Conservation (phyloP, 1,140 invertebrate genomes). For the Drosophila nasuta region DNA sequence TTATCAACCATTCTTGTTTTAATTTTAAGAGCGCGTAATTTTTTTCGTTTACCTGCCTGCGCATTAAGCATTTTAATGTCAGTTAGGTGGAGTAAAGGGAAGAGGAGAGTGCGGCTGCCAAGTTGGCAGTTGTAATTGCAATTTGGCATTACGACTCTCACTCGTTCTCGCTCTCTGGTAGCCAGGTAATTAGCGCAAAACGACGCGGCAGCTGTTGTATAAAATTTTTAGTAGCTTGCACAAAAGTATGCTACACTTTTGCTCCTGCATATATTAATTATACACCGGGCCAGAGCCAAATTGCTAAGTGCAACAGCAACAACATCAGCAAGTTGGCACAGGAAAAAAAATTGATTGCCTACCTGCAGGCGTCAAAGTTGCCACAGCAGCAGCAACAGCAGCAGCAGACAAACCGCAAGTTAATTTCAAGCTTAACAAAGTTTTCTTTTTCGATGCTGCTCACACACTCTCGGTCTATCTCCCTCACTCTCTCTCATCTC, state of each 20-base stretch:
- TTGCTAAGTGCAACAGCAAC: slow-evolving; percentile 68
- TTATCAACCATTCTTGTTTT: slow-evolving; percentile 50
- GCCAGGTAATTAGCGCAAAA: slow-evolving; percentile 75
- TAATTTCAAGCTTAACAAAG: slow-evolving; percentile 83
- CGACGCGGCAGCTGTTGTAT: slow-evolving; percentile 75
- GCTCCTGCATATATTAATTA: slow-evolving; percentile 75
- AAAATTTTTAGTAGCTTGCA: slow-evolving; percentile 70
- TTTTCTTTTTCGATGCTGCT: slow-evolving; percentile 47
- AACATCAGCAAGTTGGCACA: slow-evolving; percentile 9
- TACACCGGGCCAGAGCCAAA: slow-evolving; percentile 49
- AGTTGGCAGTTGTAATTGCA: slow-evolving; percentile 75
- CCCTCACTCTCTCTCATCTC: slow-evolving; percentile 14
- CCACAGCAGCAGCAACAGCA: slow-evolving; percentile 35
- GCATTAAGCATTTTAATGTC: slow-evolving; percentile 82
- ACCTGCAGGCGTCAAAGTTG: slow-evolving; percentile 80
- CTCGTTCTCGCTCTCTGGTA: slow-evolving; percentile 19
- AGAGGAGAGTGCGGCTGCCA: slow-evolving; percentile 18
- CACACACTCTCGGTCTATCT: slow-evolving; percentile 5
- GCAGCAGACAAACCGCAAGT: slow-evolving; percentile 79
- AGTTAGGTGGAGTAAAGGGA: slow-evolving; percentile 33
- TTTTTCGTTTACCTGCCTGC: slow-evolving; percentile 62
- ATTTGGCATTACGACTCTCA: slow-evolving; percentile 76
- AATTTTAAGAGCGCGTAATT: slow-evolving; percentile 70
- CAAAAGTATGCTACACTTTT: slow-evolving; percentile 52
- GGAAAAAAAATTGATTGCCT: slow-evolving; percentile 72